These are phyloP conservation scores for Digitonthophagus gazella DNA, from an alignment of 2,888 invertebrate species.

Conservation along the genomic window DNA sequence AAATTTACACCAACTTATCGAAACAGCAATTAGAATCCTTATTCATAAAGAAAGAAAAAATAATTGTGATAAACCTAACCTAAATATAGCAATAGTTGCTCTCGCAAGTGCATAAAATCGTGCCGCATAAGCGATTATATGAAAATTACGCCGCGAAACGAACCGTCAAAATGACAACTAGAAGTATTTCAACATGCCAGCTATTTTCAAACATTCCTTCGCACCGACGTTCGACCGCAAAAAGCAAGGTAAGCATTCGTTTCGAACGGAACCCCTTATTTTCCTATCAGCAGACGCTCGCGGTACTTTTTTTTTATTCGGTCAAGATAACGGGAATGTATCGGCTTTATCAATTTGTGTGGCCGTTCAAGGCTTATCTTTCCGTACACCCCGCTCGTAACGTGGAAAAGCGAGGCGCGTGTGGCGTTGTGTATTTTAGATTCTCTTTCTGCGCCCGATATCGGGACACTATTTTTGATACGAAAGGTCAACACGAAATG, in stretches of 20 bases:
- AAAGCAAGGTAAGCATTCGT: background rate
- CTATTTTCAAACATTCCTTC: background rate
- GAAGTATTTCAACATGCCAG: background rate
- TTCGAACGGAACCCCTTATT: background rate
- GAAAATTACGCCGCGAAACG: background rate
- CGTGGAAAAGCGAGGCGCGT: conserved; percentile 5
- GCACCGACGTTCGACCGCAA: background rate
- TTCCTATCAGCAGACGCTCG: background rate
- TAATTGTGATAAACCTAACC: background rate
- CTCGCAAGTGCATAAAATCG: background rate
- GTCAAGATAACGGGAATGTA: conserved; percentile 10
- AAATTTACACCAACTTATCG: background rate
- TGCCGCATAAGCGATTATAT: background rate
- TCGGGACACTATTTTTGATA: conserved; percentile 12
- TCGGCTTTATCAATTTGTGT: conserved; percentile 13
- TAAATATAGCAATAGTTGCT: background rate
- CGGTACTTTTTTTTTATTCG: conserved; percentile 4
- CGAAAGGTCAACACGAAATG: conserved; percentile 15
- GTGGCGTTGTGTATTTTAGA: conserved; percentile 1
- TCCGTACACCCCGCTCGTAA: conserved; percentile 4
- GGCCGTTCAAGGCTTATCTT: conserved; percentile 6
- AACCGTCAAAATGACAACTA: background rate
- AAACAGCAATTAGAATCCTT: no score
- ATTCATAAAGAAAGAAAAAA: no score
- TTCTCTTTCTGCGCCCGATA: background rate